phyloP scores from a whole-genome alignment of 2,113 vertebrate species.

The Gorsachius goisagi region DNA sequence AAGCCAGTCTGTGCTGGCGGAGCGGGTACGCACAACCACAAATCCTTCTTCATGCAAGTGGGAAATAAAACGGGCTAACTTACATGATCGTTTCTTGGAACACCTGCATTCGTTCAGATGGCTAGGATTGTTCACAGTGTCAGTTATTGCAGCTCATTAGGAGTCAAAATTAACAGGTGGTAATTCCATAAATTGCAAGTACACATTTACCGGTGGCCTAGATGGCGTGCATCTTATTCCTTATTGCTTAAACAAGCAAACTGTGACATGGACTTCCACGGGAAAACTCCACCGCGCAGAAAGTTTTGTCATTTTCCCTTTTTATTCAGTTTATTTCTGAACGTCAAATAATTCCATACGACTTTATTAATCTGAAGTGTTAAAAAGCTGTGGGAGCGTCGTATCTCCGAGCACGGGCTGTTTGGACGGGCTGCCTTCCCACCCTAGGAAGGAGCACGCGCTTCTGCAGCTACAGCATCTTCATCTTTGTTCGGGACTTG shows the following conservation, averaged over 20 bases:
- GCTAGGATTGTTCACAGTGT: neutral
- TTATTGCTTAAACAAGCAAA: neutral
- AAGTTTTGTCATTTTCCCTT: neutral
- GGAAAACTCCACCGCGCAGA: neutral
- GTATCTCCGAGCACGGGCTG: rapidly evolving
- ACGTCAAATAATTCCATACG: neutral
- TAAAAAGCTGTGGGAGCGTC: neutral
- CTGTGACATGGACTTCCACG: neutral
- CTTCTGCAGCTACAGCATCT: neutral
- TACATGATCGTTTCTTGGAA: rapidly evolving
- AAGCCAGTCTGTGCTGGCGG: neutral
- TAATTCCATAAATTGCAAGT: neutral
- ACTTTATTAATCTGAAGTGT: neutral
- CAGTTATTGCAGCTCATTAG: neutral
- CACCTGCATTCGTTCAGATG: neutral
- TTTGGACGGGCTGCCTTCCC: neutral
- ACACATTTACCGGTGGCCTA: neutral
- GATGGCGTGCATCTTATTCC: neutral
- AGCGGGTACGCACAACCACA: neutral
- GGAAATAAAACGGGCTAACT: neutral
- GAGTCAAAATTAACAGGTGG: neutral
- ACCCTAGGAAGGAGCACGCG: neutral
- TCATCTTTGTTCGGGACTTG: neutral
- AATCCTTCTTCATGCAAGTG: neutral
- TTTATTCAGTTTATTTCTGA: neutral